Conservation (phyloP, 2,113 vertebrate genomes). For the Strigops habroptila region DNA sequence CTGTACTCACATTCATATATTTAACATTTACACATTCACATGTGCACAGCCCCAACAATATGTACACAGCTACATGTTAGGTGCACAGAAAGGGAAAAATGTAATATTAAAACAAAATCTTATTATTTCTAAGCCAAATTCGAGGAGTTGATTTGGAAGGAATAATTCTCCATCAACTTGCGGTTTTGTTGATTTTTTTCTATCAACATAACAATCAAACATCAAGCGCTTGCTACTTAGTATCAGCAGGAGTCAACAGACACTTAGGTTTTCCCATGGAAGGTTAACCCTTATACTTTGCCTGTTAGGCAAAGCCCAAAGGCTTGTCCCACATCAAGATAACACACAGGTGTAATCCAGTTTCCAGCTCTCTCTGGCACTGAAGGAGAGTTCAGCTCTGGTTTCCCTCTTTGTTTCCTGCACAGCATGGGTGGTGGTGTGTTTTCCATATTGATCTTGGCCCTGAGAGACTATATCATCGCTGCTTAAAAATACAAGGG, state of each 20-base stretch:
- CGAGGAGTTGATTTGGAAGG: neutral
- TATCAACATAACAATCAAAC: neutral
- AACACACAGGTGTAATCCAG: neutral
- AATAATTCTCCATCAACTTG: neutral
- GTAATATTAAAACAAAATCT: neutral
- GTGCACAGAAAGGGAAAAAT: neutral
- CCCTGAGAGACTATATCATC: neutral
- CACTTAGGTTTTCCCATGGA: neutral
- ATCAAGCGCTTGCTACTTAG: neutral
- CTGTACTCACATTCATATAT: neutral
- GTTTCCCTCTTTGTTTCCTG: neutral
- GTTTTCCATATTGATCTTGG: neutral
- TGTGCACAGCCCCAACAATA: neutral
- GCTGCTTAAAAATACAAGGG: neutral
- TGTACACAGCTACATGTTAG: rapidly evolving
- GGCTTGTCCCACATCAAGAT: neutral
- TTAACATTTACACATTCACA: neutral
- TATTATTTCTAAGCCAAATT: neutral
- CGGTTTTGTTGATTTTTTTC: neutral
- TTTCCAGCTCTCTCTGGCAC: neutral
- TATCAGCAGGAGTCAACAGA: neutral
- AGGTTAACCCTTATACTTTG: neutral
- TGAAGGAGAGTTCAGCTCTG: neutral
- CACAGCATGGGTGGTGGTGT: rapidly evolving
- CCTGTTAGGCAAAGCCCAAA: neutral